Conservation (phyloP, 2,797 vertebrate species). For the Linurgus olivaceus region DNA sequence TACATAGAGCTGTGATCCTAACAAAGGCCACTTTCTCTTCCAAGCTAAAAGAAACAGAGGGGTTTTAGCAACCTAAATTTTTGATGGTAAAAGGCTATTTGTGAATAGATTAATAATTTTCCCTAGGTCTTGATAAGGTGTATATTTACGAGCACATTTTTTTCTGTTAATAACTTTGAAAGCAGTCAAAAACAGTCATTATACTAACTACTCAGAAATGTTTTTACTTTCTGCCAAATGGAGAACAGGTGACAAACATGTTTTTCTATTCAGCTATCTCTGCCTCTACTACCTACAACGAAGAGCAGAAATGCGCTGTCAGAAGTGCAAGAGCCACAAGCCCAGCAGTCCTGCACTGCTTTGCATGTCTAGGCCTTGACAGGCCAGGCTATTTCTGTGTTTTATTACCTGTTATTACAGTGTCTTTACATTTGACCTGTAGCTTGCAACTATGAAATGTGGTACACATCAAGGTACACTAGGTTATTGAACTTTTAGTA, state of each 20-base stretch:
- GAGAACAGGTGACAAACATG: neutral
- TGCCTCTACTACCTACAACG: neutral
- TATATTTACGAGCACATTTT: neutral
- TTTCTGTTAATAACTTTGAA: neutral
- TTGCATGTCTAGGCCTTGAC: neutral
- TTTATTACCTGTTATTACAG: conserved; percentile 53
- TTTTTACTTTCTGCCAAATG: neutral
- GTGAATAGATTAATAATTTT: neutral
- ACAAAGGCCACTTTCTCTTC: neutral
- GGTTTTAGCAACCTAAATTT: neutral
- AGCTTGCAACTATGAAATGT: conserved; percentile 16
- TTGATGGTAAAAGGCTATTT: neutral
- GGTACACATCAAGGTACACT: conserved; percentile 24
- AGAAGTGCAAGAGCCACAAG: neutral
- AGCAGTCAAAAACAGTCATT: neutral
- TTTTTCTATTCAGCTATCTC: neutral
- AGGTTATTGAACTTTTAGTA: conserved; percentile 37
- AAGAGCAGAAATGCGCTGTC: neutral
- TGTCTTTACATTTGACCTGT: conserved; percentile 45
- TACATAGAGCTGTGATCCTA: neutral
- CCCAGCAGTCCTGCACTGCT: neutral
- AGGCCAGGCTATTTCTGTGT: neutral
- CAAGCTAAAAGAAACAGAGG: neutral
- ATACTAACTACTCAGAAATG: neutral
- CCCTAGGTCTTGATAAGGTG: neutral